Evolutionary conservation across 2,113 vertebrate genomes (phyloP).

Genomic region (Prionailurus bengalensis): DNA sequence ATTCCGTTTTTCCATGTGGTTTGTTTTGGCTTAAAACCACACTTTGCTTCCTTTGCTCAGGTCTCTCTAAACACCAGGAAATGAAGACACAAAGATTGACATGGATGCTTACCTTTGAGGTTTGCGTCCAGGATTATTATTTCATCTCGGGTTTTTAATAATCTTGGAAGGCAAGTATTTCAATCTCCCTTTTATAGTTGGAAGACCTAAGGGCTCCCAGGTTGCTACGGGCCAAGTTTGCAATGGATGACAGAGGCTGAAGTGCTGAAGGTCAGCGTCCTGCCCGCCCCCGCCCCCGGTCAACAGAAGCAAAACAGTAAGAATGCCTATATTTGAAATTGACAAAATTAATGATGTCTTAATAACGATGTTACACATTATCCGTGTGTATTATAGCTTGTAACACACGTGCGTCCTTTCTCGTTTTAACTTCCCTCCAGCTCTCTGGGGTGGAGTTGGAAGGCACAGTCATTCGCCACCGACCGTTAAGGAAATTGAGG

Average conservation of each 20-base stretch:
- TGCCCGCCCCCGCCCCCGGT: too few species aligned
- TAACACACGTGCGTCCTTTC: not conserved
- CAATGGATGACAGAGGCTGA: not conserved
- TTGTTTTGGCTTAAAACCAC: slow-evolving; percentile 45
- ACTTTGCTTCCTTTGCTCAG: not conserved
- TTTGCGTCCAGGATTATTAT: not conserved
- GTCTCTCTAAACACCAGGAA: slow-evolving; percentile 33
- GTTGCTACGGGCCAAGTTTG: not conserved
- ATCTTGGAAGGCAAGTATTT: not conserved
- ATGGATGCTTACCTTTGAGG: not conserved
- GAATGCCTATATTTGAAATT: not conserved
- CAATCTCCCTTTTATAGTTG: not conserved
- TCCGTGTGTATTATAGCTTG: not conserved
- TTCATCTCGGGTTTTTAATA: not conserved
- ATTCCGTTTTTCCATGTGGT: not conserved
- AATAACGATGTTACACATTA: not conserved
- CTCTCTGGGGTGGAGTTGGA: not conserved
- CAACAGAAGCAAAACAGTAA: not conserved
- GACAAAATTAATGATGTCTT: not conserved
- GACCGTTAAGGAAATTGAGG: not conserved
- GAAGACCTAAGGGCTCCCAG: not conserved
- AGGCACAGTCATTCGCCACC: too few species aligned
- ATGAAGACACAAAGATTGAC: not conserved
- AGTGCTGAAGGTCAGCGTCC: not conserved
- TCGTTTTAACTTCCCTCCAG: not conserved